phyloP scores from a whole-genome alignment of 1,140 invertebrate species.

The Drosophila kikkawai region DNA sequence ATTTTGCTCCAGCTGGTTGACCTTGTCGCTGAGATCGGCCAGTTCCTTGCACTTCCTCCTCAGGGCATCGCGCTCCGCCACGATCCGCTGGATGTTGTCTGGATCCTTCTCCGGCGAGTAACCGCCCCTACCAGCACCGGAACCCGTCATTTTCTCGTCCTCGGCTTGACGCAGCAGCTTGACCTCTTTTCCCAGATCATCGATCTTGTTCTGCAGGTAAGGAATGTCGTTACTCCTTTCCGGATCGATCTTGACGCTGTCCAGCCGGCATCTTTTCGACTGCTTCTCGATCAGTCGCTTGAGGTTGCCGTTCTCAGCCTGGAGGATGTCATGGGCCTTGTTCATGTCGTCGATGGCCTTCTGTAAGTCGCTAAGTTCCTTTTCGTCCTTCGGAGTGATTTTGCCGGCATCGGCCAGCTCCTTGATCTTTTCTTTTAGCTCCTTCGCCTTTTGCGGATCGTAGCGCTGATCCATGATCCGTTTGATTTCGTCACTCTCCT shows the following conservation, averaged over 20 bases:
- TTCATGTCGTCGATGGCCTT: constrained; percentile 70
- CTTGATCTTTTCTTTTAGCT: constrained; percentile 62
- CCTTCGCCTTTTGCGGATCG: constrained; percentile 53
- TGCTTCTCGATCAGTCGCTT: constrained; percentile 74
- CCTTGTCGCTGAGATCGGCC: constrained; percentile 38
- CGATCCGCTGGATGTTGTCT: constrained; percentile 55
- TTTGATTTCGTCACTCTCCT: constrained; percentile 63
- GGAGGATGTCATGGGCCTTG: constrained; percentile 68
- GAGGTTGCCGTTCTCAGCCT: constrained; percentile 68
- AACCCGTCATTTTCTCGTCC: constrained; percentile 45
- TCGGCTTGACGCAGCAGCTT: constrained; percentile 62
- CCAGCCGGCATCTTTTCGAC: constrained; percentile 49
- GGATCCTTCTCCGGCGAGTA: constrained; percentile 48
- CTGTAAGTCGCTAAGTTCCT: constrained; percentile 54
- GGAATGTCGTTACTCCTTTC: constrained; percentile 64
- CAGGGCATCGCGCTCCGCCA: constrained; percentile 66
- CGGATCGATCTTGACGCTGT: constrained; percentile 59
- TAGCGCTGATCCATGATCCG: constrained; percentile 72
- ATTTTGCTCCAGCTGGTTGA: constrained; percentile 29
- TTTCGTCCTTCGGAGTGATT: constrained; percentile 60
- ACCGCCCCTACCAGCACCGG: not conserved
- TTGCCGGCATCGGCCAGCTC: constrained; percentile 56
- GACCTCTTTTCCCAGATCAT: constrained; percentile 67
- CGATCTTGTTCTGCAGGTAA: constrained; percentile 68
- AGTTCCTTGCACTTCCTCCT: constrained; percentile 56